Conservation (phyloP, 2,888 invertebrate species). For the Cyclophora punctaria region DNA sequence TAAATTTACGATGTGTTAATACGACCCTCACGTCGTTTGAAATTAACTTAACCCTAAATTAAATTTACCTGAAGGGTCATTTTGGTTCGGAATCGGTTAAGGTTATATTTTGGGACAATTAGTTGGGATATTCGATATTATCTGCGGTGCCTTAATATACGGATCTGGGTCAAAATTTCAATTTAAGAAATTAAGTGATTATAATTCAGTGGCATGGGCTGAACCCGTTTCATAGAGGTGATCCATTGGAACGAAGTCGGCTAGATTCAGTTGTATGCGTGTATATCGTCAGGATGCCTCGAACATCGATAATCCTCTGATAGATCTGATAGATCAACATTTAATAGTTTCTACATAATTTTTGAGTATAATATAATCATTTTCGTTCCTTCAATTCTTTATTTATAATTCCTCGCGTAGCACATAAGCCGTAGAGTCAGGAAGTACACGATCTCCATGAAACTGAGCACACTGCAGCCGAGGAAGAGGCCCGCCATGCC, state of each 20-base stretch:
- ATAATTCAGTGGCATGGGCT: no score
- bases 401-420: conserved; percentile 43
- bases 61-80: conserved; percentile 62
- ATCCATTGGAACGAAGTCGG: no score
- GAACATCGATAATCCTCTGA: no score
- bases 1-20: conserved; percentile 71
- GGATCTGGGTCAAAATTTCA: no score
- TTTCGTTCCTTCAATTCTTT: background rate
- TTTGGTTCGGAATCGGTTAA: conserved; percentile 26
- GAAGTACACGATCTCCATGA: conserved; percentile 84
- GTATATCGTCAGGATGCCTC: no score
- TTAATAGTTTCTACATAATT: background rate
- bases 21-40: conserved; percentile 51
- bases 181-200: no score
- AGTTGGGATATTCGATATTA: no score
- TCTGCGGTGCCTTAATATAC: no score
- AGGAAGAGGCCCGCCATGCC: conserved; percentile 86
- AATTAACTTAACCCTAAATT: conserved; percentile 62
- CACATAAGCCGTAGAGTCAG: conserved; percentile 78
- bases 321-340: background rate
- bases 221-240: no score
- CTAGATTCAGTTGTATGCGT: no score
- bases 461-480: conserved; percentile 85
- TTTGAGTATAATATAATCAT: background rate
- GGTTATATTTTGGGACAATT: conserved; percentile 7